Evolutionary conservation across 2,888 invertebrate genomes (phyloP).

Genomic region (Trimorus sp.): DNA sequence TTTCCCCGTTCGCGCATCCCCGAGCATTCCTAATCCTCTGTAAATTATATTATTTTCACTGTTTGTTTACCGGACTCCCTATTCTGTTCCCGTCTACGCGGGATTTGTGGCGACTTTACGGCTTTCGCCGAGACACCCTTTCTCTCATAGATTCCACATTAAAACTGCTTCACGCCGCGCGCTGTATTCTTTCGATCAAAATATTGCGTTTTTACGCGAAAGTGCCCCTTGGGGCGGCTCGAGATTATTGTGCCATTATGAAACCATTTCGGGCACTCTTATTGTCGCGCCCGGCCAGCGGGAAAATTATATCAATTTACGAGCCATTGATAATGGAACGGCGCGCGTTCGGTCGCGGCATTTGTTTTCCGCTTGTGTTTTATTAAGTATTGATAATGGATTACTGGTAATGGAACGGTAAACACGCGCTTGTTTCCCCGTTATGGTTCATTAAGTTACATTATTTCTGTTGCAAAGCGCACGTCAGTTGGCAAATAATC

Average conservation of each 20-base stretch:
- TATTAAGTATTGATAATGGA: too few species aligned
- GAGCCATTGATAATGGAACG: neutral
- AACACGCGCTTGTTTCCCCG: too few species aligned
- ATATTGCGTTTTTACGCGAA: conserved; percentile 47
- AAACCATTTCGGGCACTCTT: conserved; percentile 35
- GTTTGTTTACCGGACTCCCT: conserved; percentile 81
- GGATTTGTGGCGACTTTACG: conserved; percentile 81
- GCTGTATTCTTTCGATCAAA: conserved; percentile 62
- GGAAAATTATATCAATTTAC: conserved; percentile 5
- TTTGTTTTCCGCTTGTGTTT: neutral
- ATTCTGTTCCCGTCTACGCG: conserved; percentile 76
- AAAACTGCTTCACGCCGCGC: conserved; percentile 67
- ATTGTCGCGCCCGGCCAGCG: conserved; percentile 12
- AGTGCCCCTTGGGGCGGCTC: conserved; percentile 10
- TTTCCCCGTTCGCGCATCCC: conserved; percentile 68
- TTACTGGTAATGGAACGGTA: too few species aligned
- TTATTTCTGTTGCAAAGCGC: too few species aligned
- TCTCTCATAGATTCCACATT: conserved; percentile 71
- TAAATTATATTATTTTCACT: conserved; percentile 82
- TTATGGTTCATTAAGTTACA: too few species aligned
- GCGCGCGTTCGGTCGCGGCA: neutral
- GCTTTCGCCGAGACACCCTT: conserved; percentile 73
- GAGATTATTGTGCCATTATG: conserved; percentile 49
- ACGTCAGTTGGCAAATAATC: too few species aligned
- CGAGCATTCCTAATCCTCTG: conserved; percentile 80